These are phyloP conservation scores for Melanogrammus aeglefinus DNA, from an alignment of 2,797 vertebrate genomes.

Conservation along the genomic window DNA sequence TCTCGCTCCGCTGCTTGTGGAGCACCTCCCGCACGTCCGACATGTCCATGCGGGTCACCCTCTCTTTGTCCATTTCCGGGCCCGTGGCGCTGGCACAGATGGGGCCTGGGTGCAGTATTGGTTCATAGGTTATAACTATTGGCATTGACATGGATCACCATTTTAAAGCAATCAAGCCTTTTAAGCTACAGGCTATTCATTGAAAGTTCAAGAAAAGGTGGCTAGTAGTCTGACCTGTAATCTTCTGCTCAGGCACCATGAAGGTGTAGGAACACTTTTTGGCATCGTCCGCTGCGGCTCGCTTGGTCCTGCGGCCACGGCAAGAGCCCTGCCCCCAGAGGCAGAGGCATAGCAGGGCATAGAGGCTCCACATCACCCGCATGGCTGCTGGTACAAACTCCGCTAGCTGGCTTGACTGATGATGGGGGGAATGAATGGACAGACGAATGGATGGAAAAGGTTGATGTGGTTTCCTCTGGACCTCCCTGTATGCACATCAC, in stretches of 20 bases:
- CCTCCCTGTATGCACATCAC: neutral
- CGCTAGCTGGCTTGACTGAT: constrained; percentile 7
- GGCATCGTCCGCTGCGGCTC: constrained; percentile 64
- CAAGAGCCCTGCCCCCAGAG: constrained; percentile 63
- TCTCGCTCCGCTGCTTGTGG: constrained; percentile 89
- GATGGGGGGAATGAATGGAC: constrained; percentile 38
- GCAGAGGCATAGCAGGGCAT: constrained; percentile 78
- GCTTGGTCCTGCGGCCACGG: constrained; percentile 70
- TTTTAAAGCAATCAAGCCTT: neutral
- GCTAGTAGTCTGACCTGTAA: constrained; percentile 73
- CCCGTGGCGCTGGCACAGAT: constrained; percentile 90
- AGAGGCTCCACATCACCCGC: constrained; percentile 81
- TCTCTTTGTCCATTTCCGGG: constrained; percentile 81
- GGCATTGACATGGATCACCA: neutral
- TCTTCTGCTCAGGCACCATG: constrained; percentile 91
- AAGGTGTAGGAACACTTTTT: constrained; percentile 97
- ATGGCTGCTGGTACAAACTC: constrained; percentile 68
- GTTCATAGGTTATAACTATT: constrained; percentile 11
- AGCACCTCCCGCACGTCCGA: constrained; percentile 91
- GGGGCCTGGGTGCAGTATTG: constrained; percentile 74
- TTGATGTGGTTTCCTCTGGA: constrained; percentile 49
- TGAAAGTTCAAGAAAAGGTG: neutral
- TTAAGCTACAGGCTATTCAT: neutral
- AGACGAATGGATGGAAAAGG: constrained; percentile 38
- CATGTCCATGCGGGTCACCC: constrained; percentile 94